Base-by-base conservation (phyloP, 1,140 invertebrate genomes). In the Ceratosolen fusciceps region DNA sequence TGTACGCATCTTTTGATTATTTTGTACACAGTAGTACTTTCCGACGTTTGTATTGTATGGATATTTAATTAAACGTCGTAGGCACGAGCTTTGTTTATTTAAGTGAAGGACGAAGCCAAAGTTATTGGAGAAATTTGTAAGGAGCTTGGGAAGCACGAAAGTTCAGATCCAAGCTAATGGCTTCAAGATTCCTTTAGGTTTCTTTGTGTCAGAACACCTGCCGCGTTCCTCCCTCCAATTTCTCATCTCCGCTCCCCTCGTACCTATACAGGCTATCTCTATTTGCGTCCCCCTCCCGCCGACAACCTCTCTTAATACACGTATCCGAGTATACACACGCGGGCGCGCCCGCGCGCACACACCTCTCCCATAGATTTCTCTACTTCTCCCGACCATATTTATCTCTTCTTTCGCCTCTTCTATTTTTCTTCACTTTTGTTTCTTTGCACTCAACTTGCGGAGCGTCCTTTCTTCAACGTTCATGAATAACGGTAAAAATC, bases 131-230 rank as follows among this genome's bases (percentile, higher is more conserved):
- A 54, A 31, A 34, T 76, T 68, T 68, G 31, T 68, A 76, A 76
- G 9, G 29, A 39, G 62, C 29, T 47, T 67, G 3, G 31, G 58
- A 75, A 43, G 34, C 49, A 74, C 49, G 75, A 77, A 56, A 76
- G 47, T 68, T 77, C 56, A 49, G 37, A 70, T 74, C 72, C 56
- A 58, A 68, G 79, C 82, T 80, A 83, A 84, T 84, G 80, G 81
- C 82, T 77, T 73, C 80, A 71, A 58, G 82, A 87, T 85, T 87
- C 83, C 77, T 85, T 85, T 85, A 75, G 81, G 81, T 85, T 85
- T 86, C 84, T 87, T 87, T 87, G 85, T 87, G 81, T 83, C 77
- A 70, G 85, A 87, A 87, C 85, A 87, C 84, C 86, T 87, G 86
- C 83, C 81, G 79, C 82, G 80, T 84, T 82, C 84, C 82, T 84